Base-by-base conservation (phyloP, 2,113 vertebrate species). In the Lota lota region DNA sequence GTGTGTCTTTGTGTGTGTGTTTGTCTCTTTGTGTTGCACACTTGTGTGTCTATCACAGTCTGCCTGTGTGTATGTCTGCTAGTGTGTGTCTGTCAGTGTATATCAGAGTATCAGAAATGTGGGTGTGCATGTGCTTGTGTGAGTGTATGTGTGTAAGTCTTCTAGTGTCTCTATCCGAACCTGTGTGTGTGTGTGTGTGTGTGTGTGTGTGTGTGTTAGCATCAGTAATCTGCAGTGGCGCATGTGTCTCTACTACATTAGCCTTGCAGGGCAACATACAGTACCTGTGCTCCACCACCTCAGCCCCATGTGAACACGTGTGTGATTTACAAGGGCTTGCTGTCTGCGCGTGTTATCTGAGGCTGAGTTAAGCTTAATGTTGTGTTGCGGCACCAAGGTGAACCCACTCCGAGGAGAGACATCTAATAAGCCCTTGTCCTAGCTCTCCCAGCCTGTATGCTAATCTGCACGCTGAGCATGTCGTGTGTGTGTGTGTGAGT, bases 71-170 rank as follows among this genome's bases (percentile, higher is more conserved):
- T 54, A 7, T 33, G 28, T 18, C 7, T 61, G 59, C 22, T 16
- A 14, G 14, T 61, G 59, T 28, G 33, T 63, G 63, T 53, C 10
- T 11, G 11, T 47, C 10, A 47, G 40, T 47, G 40, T 11, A 47
- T 47, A 10, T 12, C 40, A 47, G 8, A 47, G 10, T 47, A 12
- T 47, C 40, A 8, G 40, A 47, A 47, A 47, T 2, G n/a, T 21
- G 19, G 19, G n/a, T 64, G 62, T 51, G 36, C 12, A 8, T 64
- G 63, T 51, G 63, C n/a, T 28, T 64, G 63, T 64, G 63, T 64
- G 63, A 50, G 19, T 64, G 63, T 51, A 15, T 63, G 24, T 33
- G 24, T 63, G 40, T 6, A 33, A 33, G 28, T 4, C 4, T 33
- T 33, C 28, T 4, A 33, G 28, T 33, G 28, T 33, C 4, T 33